A percentile compares a stretch with the other conserved stretches of the same genome.
Evolutionary conservation across 2,113 vertebrate species (phyloP).

Genomic region (Galeopterus variegatus): DNA sequence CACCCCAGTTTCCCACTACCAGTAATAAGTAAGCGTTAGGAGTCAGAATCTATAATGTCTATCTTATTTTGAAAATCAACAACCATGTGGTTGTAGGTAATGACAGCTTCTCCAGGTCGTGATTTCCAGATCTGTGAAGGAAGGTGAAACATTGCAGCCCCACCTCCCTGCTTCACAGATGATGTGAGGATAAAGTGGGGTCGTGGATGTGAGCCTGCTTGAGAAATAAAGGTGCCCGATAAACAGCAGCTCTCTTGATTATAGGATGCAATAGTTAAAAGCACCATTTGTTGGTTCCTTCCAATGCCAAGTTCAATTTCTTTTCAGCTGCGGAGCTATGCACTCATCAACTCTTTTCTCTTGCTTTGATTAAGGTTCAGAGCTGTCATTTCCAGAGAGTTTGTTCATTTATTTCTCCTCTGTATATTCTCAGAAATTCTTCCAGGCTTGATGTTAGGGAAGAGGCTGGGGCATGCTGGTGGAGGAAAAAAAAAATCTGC

Average conservation of each 20-base stretch:
- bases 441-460: not conserved
- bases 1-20: not conserved
- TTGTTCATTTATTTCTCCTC: not conserved
- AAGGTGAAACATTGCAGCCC: not conserved
- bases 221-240: not conserved
- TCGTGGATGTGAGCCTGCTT: fast-evolving
- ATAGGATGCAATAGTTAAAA: fast-evolving
- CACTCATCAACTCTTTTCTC: not conserved
- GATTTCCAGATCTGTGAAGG: not conserved
- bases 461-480: not conserved
- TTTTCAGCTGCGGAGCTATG: fast-evolving
- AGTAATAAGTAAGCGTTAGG: not conserved
- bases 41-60: not conserved
- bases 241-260: not conserved
- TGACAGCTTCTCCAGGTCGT: not conserved
- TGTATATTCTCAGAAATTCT: not conserved
- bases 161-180: not conserved
- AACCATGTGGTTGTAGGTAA: fast-evolving
- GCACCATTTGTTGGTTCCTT: fast-evolving
- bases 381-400: not conserved
- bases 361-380: not conserved
- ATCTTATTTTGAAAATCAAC: not conserved
- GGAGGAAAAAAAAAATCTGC: too few species aligned
- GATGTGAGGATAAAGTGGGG: not conserved
- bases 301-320: not conserved